Conservation (phyloP, 2,888 invertebrate species). For the Pristionchus exspectatus region DNA sequence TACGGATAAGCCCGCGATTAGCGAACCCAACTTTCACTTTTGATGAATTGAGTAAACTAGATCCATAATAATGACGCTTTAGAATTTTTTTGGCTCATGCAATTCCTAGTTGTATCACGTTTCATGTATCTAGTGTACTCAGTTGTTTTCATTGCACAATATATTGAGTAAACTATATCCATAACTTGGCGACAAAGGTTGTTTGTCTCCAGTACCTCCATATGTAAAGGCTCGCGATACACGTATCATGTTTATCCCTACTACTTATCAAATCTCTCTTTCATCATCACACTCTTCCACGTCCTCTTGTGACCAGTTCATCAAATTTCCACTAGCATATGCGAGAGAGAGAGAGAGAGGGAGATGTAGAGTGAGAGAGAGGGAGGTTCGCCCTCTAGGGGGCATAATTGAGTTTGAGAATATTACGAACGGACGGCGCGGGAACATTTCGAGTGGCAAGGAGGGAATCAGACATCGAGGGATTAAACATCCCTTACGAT, state of each 20-base stretch:
- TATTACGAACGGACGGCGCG: slow-evolving; percentile 27
- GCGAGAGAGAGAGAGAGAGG: slow-evolving; percentile 3
- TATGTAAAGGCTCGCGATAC: not conserved
- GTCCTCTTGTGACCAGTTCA: slow-evolving; percentile 8
- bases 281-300: not conserved
- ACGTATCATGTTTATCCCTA: not conserved
- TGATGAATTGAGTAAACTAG: not conserved
- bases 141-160: too few relatives aligned
- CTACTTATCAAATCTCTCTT: not conserved
- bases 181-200: not conserved
- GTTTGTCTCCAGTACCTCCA: not conserved
- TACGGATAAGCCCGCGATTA: slow-evolving; percentile 14
- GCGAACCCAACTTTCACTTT: not conserved
- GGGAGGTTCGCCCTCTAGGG: slow-evolving; percentile 10
- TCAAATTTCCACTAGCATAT: slow-evolving; percentile 36
- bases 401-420: slow-evolving; percentile 34
- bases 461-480: too few relatives aligned
- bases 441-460: not conserved
- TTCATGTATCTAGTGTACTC: too few relatives aligned
- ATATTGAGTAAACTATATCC: too few relatives aligned
- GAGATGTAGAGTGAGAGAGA: not conserved
- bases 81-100: too few relatives aligned
- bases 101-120: too few relatives aligned
- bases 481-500: not conserved
- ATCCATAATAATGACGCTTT: not conserved